Conservation (phyloP, 2,888 invertebrate genomes). For the Argynnis bischoffii region DNA sequence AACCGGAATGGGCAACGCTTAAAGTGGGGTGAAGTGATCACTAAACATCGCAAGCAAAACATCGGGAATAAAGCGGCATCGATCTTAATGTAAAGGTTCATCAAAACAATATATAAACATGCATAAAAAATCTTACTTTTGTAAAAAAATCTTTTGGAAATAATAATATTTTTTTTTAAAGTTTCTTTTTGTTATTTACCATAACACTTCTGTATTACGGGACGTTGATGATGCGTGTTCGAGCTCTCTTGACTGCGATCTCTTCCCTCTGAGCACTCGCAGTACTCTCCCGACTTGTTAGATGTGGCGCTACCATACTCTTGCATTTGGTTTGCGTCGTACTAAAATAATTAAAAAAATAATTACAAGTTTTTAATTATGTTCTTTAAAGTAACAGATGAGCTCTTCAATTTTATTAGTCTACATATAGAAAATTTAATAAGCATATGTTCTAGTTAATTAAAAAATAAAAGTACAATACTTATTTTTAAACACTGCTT, state of each 20-base stretch:
- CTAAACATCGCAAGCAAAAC: too few relatives aligned
- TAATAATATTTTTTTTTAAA: too few relatives aligned
- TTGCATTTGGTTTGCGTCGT: conserved; percentile 68
- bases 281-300: conserved; percentile 66
- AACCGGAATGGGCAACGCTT: too few relatives aligned
- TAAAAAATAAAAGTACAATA: too few relatives aligned
- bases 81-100: too few relatives aligned
- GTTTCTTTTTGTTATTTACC: conserved; percentile 46
- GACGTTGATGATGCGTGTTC: conserved; percentile 55
- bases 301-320: conserved; percentile 72
- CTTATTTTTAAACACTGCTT: not conserved
- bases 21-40: too few relatives aligned
- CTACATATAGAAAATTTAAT: not conserved
- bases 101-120: too few relatives aligned
- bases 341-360: conserved; percentile 21
- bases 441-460: too few relatives aligned
- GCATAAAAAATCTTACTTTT: not conserved
- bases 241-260: conserved; percentile 57
- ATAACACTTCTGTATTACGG: conserved; percentile 69
- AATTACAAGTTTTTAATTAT: not conserved
- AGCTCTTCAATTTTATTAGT: too few relatives aligned
- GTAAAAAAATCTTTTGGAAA: too few relatives aligned
- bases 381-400: not conserved
- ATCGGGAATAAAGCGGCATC: too few relatives aligned
- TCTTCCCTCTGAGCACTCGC: conserved; percentile 54